These are phyloP conservation scores for Eilema caniola DNA, from an alignment of 2,888 invertebrate genomes.

Conservation along the genomic window DNA sequence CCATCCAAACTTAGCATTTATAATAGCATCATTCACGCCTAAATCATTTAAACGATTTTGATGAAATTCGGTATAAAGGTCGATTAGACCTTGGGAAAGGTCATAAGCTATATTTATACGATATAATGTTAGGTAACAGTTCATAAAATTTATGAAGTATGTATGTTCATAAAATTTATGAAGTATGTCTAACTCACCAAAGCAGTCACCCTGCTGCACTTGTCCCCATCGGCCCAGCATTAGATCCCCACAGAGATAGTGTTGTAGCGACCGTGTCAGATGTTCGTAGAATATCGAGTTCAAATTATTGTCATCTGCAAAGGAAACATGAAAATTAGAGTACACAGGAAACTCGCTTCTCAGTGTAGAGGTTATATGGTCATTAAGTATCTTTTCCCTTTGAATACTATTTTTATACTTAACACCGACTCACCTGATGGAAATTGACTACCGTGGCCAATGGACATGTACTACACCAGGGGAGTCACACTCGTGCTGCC, in stretches of 20 bases:
- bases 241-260: conserved; percentile 97
- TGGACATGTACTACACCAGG: background rate
- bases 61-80: too few species aligned
- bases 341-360: too few species aligned
- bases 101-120: too few species aligned
- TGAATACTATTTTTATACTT: too few species aligned
- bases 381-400: background rate
- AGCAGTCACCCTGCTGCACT: conserved; percentile 99
- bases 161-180: background rate
- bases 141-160: too few species aligned
- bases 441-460: too few species aligned
- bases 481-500: too few species aligned
- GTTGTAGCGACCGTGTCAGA: conserved; percentile 97
- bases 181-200: conserved; percentile 75
- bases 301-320: conserved; percentile 97
- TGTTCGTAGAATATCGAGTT: conserved; percentile 99
- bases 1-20: background rate
- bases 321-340: background rate
- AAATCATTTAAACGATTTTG: too few species aligned
- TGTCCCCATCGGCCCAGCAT: conserved; percentile 98
- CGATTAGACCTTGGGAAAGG: too few species aligned
- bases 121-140: too few species aligned
- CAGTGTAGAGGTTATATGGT: too few species aligned
- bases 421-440: background rate
- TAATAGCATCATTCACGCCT: too few species aligned